phyloP scores from a whole-genome alignment of 2,888 invertebrate genomes.

The Coleophora flavipennella region DNA sequence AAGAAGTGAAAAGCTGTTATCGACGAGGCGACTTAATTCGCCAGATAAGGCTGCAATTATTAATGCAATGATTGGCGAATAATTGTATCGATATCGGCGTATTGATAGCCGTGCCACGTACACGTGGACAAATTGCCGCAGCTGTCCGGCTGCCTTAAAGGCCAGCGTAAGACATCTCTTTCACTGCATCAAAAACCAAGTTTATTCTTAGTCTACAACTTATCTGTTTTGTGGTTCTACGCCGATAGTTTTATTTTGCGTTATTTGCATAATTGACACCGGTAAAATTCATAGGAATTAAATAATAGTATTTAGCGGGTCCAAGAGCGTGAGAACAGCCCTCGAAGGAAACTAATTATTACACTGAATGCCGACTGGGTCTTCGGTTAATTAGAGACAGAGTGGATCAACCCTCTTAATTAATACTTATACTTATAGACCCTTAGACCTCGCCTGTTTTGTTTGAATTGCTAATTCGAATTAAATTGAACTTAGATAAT shows the following conservation, averaged over 20 bases:
- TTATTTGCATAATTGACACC: constrained; percentile 50
- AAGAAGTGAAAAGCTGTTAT: constrained; percentile 29
- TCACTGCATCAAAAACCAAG: constrained; percentile 20
- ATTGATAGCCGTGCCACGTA: constrained; percentile 63
- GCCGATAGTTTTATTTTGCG: constrained; percentile 11
- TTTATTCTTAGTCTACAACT: too few species aligned
- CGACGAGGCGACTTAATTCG: constrained; percentile 32
- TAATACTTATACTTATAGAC: constrained; percentile 64
- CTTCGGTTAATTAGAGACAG: constrained; percentile 69
- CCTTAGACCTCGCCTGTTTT: constrained; percentile 58
- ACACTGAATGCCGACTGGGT: constrained; percentile 64
- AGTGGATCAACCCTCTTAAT: constrained; percentile 69
- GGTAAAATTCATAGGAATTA: constrained; percentile 49
- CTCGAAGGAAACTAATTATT: constrained; percentile 63
- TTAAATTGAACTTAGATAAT: constrained; percentile 18
- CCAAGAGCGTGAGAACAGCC: constrained; percentile 62
- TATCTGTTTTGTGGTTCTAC: too few species aligned
- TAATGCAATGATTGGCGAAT: constrained; percentile 49
- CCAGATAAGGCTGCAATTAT: constrained; percentile 55
- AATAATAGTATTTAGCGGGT: constrained; percentile 46
- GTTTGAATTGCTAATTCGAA: constrained; percentile 63
- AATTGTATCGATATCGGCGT: constrained; percentile 39
- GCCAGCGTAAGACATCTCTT: constrained; percentile 35
- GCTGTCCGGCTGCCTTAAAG: constrained; percentile 36
- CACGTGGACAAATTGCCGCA: constrained; percentile 51